phyloP scores from a whole-genome alignment of 1,140 invertebrate genomes.

The Euura saliciscinereae region DNA sequence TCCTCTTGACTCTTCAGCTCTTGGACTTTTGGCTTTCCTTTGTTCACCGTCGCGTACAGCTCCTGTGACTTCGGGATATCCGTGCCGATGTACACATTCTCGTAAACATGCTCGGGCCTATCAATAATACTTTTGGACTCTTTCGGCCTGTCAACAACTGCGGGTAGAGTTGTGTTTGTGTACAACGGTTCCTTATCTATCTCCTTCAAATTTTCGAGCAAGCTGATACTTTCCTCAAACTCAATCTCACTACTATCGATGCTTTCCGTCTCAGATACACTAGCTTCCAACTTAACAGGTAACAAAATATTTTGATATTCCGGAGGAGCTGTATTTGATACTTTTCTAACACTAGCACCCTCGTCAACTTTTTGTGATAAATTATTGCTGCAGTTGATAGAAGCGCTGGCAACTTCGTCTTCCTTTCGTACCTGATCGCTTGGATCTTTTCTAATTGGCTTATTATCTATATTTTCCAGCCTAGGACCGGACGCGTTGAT shows the following conservation, averaged over 20 bases:
- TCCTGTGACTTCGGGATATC: constrained; percentile 35
- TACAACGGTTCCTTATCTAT: constrained; percentile 1
- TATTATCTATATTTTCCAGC: constrained; percentile 33
- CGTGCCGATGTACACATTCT: constrained; percentile 42
- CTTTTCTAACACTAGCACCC: constrained; percentile 8
- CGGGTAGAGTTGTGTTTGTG: constrained; percentile 9
- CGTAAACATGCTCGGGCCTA: constrained; percentile 39
- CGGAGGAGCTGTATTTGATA: constrained; percentile 19
- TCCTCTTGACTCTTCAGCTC: constrained; percentile 25
- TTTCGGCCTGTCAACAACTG: background rate
- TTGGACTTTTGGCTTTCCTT: constrained; percentile 18
- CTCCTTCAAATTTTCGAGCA: constrained; percentile 14
- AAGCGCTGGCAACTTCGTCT: too few species aligned
- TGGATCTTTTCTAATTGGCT: constrained; percentile 8
- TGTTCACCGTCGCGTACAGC: constrained; percentile 14
- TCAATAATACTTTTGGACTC: constrained; percentile 28
- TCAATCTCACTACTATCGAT: constrained; percentile 13
- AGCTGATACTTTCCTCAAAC: constrained; percentile 12
- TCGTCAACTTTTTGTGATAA: too few species aligned
- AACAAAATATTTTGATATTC: constrained; percentile 49
- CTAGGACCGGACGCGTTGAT: constrained; percentile 56
- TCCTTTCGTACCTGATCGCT: background rate
- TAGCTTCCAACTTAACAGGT: constrained; percentile 38
- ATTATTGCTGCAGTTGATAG: too few species aligned
- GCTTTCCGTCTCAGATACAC: constrained; percentile 18